Base-by-base conservation (phyloP, 1,140 invertebrate genomes). In the Metaphire vulgaris region DNA sequence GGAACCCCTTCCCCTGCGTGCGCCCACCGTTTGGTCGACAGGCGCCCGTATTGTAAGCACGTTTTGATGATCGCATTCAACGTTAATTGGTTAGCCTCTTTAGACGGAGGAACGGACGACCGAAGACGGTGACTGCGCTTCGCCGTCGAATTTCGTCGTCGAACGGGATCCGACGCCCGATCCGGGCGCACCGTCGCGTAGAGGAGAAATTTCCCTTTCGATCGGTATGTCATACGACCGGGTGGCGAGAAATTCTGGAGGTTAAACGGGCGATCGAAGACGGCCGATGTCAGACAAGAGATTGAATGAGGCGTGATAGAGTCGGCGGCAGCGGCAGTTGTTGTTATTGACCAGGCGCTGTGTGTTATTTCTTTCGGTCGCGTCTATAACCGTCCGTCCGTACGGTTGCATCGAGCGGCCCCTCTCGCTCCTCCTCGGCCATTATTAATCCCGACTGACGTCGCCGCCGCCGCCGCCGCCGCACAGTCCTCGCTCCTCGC, bases 11-110 rank as follows among this genome's bases (percentile, higher is more conserved):
- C n/a, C n/a, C n/a, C n/a, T n/a, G n/a, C n/a, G n/a, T n/a, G n/a
- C n/a, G n/a, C n/a, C n/a, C n/a, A n/a, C 41, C 41, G 6, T 21
- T 56, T 56, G 41, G 41, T 21, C 41, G n/a, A n/a, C n/a, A n/a
- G n/a, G n/a, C 21, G 41, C 6, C 41, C 21, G 41, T 56, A 56
- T 12, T 12, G 41, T 56, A 56, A 56, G 41, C 6, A 56, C 41
- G 41, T 56, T 56, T 56, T 56, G 41, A 56, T 56, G 41, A 56
- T 56, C 41, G 41, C 41, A 56, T 56, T 56, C 41, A 56, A 56
- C 21, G 41, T 56, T 56, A 56, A 56, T 56, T 21, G 41, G 41
- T n/a, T 56, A 56, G 6, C 41, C 6, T 56, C 41, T 56, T 56
- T 56, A 21, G 6, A 56, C 41, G 41, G 41, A 6, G 41, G 6